Evolutionary conservation across 2,888 invertebrate species (phyloP), one percentile per base, ranked within the genome.

Genomic region (Ochropleura leucogaster): DNA sequence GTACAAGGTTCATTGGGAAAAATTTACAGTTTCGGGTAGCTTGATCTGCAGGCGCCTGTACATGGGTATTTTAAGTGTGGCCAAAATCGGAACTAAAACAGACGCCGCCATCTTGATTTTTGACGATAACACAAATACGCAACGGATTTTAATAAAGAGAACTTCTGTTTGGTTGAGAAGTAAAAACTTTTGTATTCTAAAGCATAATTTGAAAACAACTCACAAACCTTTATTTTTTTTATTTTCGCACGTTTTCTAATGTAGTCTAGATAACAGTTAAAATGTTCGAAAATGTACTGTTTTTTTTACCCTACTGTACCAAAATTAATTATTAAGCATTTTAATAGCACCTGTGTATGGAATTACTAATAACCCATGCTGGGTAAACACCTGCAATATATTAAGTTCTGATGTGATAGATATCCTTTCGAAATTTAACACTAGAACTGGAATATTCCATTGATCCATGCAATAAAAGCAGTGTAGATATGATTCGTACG

Each of bases 281-380:
- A n/a, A 2, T 12, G n/a, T 42, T 57, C 7, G 55, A 57, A 47
- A 40, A 44, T 68, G 12, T 40, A 0, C 10, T 44, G 9, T n/a
- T 40, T 14, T 16, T 74, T 55, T 8, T n/a, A 46, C 51, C 46
- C 40, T 42, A 57, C 78, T 78, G 71, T 76, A 78, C 63, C 78
- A 78, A 78, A 72, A 78, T 47, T 12, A 47, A 18, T 46, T 18
- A 51, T 18, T 62, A 77, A 46, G 46, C 4, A 20, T 63, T 64
- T 16, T 51, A 40, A 46, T 46, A 73, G 44, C 18, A 62, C n/a
- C 8, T 1, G 60, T 73, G 79, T 73, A 73, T 79, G 65, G 55
- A 72, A 46, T 77, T 62, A 30, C 66, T 12, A 78, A 20, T 12
- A 62, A 18, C 57, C 66, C 66, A 63, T n/a, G 46, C 1, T 73